Evolutionary conservation across 2,888 invertebrate genomes (phyloP), one percentile per base, ranked within the genome.

Genomic region (Parapristionchus giblindavisi): DNA sequence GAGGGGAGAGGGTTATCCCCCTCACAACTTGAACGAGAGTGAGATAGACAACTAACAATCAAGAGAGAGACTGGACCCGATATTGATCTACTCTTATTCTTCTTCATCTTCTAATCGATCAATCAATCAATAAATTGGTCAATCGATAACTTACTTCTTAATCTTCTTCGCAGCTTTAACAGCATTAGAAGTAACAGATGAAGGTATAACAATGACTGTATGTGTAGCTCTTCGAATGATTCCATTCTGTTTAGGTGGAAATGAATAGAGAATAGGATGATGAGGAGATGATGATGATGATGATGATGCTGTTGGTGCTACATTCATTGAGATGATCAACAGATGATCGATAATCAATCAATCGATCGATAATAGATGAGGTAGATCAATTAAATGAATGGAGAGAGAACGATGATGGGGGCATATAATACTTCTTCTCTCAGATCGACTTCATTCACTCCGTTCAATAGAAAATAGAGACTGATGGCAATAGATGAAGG

Each of bases 211-310:
- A 3, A 66, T 66, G 3, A 66, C 66, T 2, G 66, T 66, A 24
- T 66, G 66, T 32, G 66, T 66, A 32, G 66, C 66, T n/a, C 66
- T 48, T 36, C 66, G 32, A 0, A 66, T 51, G 17, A 66, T 48
- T 3, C 66, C 63, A n/a, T 63, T 63, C 63, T 63, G 40, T 3
- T 43, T 24, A 24, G 63, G 63, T 11, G 29, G 40, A 43, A 63
- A 63, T 24, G 63, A 43, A 32, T 51, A 66, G 4, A 66, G 51
- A 17, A 51, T 17, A 3, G 66, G 51, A 48, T 11, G 48, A 48
- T 17, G 21, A 48, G 48, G 48, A 48, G 48, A 48, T 48, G n/a
- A n/a, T n/a, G n/a, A n/a, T n/a, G n/a, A n/a, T n/a, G n/a, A n/a
- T n/a, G n/a, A n/a, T n/a, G n/a, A n/a, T n/a, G n/a, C n/a, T n/a